A percentile compares a stretch with the other conserved stretches of the same genome.
These are phyloP conservation scores for Mya arenaria DNA, from an alignment of 1,140 invertebrate genomes.

Conservation along the genomic window DNA sequence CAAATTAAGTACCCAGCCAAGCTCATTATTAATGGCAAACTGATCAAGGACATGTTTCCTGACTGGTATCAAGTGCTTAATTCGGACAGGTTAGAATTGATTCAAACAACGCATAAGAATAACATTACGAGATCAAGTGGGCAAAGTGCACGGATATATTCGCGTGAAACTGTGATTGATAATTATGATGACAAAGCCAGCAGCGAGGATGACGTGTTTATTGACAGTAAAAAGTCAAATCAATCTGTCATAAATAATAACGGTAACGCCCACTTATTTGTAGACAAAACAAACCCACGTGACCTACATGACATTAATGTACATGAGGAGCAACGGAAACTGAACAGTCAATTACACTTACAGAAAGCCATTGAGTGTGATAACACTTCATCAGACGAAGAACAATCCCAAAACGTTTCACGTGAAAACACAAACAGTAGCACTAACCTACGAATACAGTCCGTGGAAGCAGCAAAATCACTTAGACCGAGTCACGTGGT, in stretches of 20 bases:
- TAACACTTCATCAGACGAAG: not conserved
- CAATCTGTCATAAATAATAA: not conserved
- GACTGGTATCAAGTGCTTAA: not conserved
- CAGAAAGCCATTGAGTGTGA: not conserved
- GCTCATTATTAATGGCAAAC: not conserved
- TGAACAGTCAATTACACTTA: not conserved
- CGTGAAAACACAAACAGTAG: not conserved
- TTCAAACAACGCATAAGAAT: not conserved
- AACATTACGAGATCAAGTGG: not conserved
- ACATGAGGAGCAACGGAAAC: not conserved
- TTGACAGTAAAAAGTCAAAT: not conserved
- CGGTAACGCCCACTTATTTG: not conserved
- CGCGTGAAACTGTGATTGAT: not conserved
- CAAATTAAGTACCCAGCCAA: slow-evolving; percentile 18
- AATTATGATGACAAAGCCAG: not conserved
- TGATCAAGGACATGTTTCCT: slow-evolving; percentile 1
- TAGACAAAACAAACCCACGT: not conserved
- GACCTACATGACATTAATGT: not conserved
- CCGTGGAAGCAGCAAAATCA: too few species aligned
- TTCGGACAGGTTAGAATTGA: not conserved
- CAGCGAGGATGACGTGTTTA: not conserved
- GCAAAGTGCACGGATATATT: not conserved
- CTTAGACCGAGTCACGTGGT: too few species aligned
- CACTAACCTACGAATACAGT: not conserved
- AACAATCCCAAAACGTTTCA: not conserved